Evolutionary conservation across 1,140 invertebrate species (phyloP), one percentile per base, ranked within the genome.

Genomic region (Paralvinella palmiformis): DNA sequence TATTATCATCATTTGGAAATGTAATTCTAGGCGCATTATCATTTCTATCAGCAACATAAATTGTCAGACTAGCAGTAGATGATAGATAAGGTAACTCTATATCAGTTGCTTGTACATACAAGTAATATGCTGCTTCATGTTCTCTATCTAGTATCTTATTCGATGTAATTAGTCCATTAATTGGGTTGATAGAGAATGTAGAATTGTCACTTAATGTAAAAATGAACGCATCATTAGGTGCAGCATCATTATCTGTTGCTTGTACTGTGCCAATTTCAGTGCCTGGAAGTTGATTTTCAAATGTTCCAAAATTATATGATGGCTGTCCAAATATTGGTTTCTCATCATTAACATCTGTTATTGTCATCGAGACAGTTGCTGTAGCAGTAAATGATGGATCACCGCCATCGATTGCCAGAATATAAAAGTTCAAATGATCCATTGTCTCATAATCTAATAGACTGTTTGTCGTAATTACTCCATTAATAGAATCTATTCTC

Each of bases 271-370:
- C 65, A 6, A 66, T 57, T 29, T 85, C 37, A 3, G 89, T 91
- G 2, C 91, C 92, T 22, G 88, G 81, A 0, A 91, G 91, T 6
- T 90, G 87, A 3, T 92, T 80, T 78, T 96, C 93, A 69, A 61
- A 60, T 20, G 58, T 37, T 13, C 58, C 89, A 90, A 15, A 96
- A 17, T n/a, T 59, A 75, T 93, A 94, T 3, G 88, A 20, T 7
- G 41, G n/a, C 29, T 35, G 24, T 13, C n/a, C 22, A 37, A 98
- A 97, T 0, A 90, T 88, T 0, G 94, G 94, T 10, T 91, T 86
- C 73, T 94, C 94, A 81, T 98, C 95, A 79, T 98, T 97, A 69
- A 97, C 89, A 81, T 98, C 94, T 32, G 88, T 85, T 3, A 99
- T 87, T 5, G 70, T 74, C 36, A 88, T 83, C 35, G 79, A 72